Evolutionary conservation across 2,797 vertebrate species (phyloP), one percentile per base, ranked within the genome.

Genomic region (Urophycis tenuis): DNA sequence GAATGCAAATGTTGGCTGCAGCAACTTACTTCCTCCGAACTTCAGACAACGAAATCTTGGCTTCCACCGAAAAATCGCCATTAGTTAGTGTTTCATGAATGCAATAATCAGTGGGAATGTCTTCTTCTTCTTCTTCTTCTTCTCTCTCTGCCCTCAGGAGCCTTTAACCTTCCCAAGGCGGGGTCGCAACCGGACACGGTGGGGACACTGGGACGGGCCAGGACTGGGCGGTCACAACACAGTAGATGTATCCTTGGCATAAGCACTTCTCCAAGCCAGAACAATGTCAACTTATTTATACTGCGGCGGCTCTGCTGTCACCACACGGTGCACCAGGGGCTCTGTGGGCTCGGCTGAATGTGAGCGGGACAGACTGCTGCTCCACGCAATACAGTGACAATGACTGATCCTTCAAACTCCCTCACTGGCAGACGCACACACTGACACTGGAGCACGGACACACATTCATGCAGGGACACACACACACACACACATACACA

Each of bases 201-300:
- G 25, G 53, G 30, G 67, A 32, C 11, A 31, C 5, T 70, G 67
- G 1, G 14, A 70, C 67, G 31, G 11, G 67, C 14, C 67, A 31
- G 11, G 64, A 69, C 25, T 32, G 29, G 67, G 7, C 67, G 29
- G 29, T 32, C 14, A 17, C 25, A 70, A 70, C 3, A 17, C 31
- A 70, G 32, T 30, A 70, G 35, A 35, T 25, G 30, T 32, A 71
- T 32, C 77, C 79, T 84, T 81, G 45, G 80, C 84, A 89, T 85
- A 87, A 85, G 87, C 86, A 88, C 77, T 83, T 86, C 79, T 60
- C 77, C 77, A 80, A 76, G 87, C 85, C 84, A 87, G 85, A 88
- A 88, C 87, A 90, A 89, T 88, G 89, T 90, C 90, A 91, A 83
- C 85, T 79, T 88, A 88, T 91, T 93, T 89, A 91, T 89, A 91